Conservation (phyloP, 1,140 invertebrate genomes). For the Meloidogyne exigua region DNA sequence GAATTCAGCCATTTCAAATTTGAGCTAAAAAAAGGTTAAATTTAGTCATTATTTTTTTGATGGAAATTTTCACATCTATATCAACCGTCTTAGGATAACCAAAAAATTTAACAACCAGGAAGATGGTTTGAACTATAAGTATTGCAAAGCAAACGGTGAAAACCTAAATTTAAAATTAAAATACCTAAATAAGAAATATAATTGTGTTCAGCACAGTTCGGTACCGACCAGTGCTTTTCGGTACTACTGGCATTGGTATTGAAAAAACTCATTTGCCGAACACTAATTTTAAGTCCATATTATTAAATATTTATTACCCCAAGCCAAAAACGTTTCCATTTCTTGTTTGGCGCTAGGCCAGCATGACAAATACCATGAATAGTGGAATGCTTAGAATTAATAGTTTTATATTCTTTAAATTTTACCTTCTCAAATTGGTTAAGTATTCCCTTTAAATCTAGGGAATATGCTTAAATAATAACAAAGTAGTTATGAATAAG, state of each 20-base stretch:
- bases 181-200: no score
- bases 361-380: slow-evolving; percentile 62
- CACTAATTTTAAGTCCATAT: not conserved
- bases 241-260: no score
- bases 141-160: slow-evolving; percentile 48
- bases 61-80: slow-evolving; percentile 50
- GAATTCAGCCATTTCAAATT: slow-evolving; percentile 4
- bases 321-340: slow-evolving; percentile 49
- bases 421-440: slow-evolving; percentile 15
- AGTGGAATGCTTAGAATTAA: slow-evolving; percentile 35
- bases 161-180: slow-evolving; percentile 31
- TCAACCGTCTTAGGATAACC: slow-evolving; percentile 59
- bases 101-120: slow-evolving; percentile 50
- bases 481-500: no score
- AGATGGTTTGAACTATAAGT: slow-evolving; percentile 27
- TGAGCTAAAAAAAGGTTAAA: not conserved
- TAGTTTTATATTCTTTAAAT: not conserved
- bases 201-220: no score
- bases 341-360: slow-evolving; percentile 42
- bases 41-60: not conserved
- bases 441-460: slow-evolving; percentile 24
- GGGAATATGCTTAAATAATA: not conserved
- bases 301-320: not conserved
- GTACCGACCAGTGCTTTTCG: no score
- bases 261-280: no score